Percentiles rank a stretch among this genome's conserved stretches.
Evolutionary conservation across 1,140 invertebrate genomes (phyloP).

Genomic region (Mercenaria mercenaria): DNA sequence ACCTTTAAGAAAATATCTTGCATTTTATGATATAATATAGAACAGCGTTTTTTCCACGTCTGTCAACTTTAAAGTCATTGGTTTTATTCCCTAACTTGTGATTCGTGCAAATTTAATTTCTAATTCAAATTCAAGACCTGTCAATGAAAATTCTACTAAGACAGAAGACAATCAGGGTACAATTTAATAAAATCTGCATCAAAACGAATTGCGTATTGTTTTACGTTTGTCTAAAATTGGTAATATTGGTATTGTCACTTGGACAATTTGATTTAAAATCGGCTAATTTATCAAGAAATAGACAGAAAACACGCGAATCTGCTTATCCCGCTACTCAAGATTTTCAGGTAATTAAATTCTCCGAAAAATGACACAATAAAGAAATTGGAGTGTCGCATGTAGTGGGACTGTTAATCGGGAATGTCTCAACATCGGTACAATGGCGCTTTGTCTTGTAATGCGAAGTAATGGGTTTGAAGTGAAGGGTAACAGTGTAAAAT

Average conservation of each 20-base stretch:
- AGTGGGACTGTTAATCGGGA: conserved; percentile 53
- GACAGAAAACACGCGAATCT: conserved; percentile 56
- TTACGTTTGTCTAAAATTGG: conserved; percentile 4
- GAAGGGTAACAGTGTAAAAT: conserved; percentile 41
- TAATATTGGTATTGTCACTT: conserved; percentile 49
- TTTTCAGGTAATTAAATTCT: conserved; percentile 55
- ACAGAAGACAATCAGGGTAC: background rate
- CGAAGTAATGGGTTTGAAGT: conserved; percentile 27
- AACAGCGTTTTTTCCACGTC: too few species aligned
- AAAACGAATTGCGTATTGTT: background rate
- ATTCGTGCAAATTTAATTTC: too few species aligned
- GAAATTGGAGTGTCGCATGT: conserved; percentile 66
- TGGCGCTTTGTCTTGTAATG: conserved; percentile 57
- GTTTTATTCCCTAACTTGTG: too few species aligned
- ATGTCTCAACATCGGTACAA: conserved; percentile 24
- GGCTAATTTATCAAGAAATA: conserved; percentile 58
- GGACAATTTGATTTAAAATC: conserved; percentile 57
- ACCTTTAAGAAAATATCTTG: too few species aligned
- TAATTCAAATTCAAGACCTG: too few species aligned
- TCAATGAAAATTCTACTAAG: too few species aligned
- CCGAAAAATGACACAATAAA: conserved; percentile 58
- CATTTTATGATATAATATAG: too few species aligned
- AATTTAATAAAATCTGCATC: conserved; percentile 29
- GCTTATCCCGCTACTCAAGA: conserved; percentile 49
- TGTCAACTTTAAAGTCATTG: too few species aligned